phyloP scores from a whole-genome alignment of 2,797 vertebrate species.

The Squalus acanthias region DNA sequence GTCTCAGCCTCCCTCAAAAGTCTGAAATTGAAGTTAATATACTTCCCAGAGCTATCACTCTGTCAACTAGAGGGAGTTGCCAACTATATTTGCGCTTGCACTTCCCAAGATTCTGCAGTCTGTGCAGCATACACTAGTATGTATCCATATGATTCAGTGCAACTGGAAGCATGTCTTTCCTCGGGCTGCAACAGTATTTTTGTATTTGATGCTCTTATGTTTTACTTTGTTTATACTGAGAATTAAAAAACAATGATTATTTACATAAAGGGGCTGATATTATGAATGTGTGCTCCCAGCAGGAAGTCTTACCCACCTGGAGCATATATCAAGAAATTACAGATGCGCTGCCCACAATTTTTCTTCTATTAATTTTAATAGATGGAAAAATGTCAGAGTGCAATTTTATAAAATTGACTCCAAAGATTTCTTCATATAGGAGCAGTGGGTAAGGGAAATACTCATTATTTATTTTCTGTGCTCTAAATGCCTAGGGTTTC shows the following conservation, averaged over 20 bases:
- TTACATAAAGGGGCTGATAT: background rate
- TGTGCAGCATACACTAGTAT: background rate
- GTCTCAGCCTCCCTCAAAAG: background rate
- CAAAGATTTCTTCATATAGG: background rate
- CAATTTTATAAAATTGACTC: background rate
- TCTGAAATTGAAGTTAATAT: background rate
- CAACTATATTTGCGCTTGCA: background rate
- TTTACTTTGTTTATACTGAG: background rate
- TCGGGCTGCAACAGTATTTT: no score
- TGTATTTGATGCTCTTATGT: background rate
- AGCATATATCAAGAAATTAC: background rate
- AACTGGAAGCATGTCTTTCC: background rate
- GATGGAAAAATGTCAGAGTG: background rate
- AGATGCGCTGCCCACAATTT: background rate
- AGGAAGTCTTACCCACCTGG: background rate
- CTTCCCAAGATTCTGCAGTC: background rate
- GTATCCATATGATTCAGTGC: background rate
- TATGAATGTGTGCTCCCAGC: background rate
- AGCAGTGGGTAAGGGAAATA: background rate
- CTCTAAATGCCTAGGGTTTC: background rate
- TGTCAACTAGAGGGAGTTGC: background rate
- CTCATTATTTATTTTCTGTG: background rate
- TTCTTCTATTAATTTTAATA: background rate
- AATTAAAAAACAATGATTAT: background rate
- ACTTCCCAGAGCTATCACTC: background rate